Base-by-base conservation (phyloP, 1,140 invertebrate species). In the Helicoverpa armigera region DNA sequence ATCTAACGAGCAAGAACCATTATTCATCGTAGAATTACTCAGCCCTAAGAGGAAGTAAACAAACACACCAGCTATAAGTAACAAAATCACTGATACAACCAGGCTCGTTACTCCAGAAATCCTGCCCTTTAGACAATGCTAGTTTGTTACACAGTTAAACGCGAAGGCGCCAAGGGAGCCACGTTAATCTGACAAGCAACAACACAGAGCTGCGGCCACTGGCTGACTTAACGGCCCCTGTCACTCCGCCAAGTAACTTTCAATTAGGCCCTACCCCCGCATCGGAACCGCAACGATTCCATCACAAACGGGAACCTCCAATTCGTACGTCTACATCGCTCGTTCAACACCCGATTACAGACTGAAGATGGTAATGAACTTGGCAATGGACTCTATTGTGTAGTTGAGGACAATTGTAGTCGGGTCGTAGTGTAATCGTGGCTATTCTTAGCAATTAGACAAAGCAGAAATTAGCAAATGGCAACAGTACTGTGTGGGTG, bases 151-250 rank as follows among this genome's bases (percentile, higher is more conserved):
- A 88, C 83, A 89, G 81, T 85, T 82, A 82, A 83, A 83, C 76
- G 75, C 77, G 69, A 83, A 87, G 87, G 87, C 87, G 88, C 86
- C 88, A 86, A 87, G 90, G 87, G 90, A 89, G 85, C 65, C 83
- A 82, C 83, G 86, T 85, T 93, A 93, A 93, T 93, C 91, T 92
- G 91, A 93, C 91, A 93, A 88, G 84, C 81, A 91, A 93, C 90
- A 89, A 89, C 87, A 88, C 87, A 88, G 86, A 86, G 86, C 83
- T 87, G 87, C 82, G 86, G 87, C 85, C 84, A 81, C 81, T 81
- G 80, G 77, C 82, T 83, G 86, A 87, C 88, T 90, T 92, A 93
- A 90, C 88, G 88, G 86, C 88, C 90, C 86, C 86, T 89, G 89
- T 90, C 90, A 92, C 86, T 91, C 86, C 77, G 63, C 83, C 89